Conservation (phyloP, 2,888 invertebrate species). For the Coelopa pilipes region DNA sequence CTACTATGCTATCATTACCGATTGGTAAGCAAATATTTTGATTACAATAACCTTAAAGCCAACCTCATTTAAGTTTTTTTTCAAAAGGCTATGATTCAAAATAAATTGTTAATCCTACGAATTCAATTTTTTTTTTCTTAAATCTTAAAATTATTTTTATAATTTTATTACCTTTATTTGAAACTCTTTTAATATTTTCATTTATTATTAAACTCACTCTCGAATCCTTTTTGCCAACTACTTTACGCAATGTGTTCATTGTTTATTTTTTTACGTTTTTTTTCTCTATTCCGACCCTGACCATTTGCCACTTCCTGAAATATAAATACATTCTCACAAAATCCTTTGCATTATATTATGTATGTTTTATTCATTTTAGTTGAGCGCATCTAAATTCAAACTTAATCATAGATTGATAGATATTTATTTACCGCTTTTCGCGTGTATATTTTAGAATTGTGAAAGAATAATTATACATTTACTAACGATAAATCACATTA, state of each 20-base stretch:
- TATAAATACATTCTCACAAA: background rate
- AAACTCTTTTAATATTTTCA: background rate
- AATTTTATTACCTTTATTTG: too few species aligned
- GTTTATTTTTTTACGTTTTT: constrained; percentile 27
- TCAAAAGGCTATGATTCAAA: background rate
- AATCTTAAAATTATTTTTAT: background rate
- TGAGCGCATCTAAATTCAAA: background rate
- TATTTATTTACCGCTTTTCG: background rate
- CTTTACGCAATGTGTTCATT: constrained; percentile 24
- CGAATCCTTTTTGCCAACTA: background rate
- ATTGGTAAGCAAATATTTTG: constrained; percentile 69
- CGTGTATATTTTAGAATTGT: constrained; percentile 1
- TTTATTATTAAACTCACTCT: background rate
- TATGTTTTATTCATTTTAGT: constrained; percentile 16
- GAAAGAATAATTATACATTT: constrained; percentile 22
- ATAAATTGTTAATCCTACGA: background rate
- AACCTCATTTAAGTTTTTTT: background rate
- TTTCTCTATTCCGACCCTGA: constrained; percentile 12
- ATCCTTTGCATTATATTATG: constrained; percentile 7
- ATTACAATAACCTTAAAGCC: constrained; percentile 29
- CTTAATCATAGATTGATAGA: too few species aligned
- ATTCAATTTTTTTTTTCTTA: background rate
- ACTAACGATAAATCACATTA: constrained; percentile 35
- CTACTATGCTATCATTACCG: constrained; percentile 72
- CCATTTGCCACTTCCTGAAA: background rate